A percentile compares a stretch with the other conserved stretches of the same genome.
These are phyloP conservation scores for Leptopilina boulardi DNA, from an alignment of 1,140 invertebrate genomes.

Conservation along the genomic window DNA sequence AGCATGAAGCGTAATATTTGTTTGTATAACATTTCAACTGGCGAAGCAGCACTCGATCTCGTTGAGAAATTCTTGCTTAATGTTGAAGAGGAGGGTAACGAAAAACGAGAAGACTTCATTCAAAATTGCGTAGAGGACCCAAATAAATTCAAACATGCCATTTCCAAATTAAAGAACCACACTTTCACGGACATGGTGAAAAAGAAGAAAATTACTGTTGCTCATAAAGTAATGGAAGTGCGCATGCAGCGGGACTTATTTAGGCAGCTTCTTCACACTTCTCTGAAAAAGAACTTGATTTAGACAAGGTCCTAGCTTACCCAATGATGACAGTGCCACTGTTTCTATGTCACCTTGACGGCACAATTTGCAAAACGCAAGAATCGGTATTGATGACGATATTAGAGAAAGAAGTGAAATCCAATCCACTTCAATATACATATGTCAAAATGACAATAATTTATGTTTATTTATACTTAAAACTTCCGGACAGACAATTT, in stretches of 20 bases:
- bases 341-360: slow-evolving; percentile 39
- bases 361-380: not conserved
- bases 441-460: slow-evolving; percentile 12
- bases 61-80: slow-evolving; percentile 54
- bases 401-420: slow-evolving; percentile 7
- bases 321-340: slow-evolving; percentile 52
- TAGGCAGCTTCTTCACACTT: slow-evolving; percentile 47
- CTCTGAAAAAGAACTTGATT: slow-evolving; percentile 47
- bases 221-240: slow-evolving; percentile 44
- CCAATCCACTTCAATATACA: not conserved
- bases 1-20: not conserved
- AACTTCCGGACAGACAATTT: no score
- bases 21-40: not conserved
- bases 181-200: slow-evolving; percentile 33
- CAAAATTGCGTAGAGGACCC: slow-evolving; percentile 15
- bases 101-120: slow-evolving; percentile 40
- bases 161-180: not conserved
- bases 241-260: slow-evolving; percentile 53
- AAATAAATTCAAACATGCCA: not conserved
- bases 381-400: not conserved
- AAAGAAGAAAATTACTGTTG: slow-evolving; percentile 47
- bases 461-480: no score
- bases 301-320: slow-evolving; percentile 50
- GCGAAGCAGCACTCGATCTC: slow-evolving; percentile 43
- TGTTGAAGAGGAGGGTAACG: slow-evolving; percentile 45